phyloP scores from a whole-genome alignment of 2,888 invertebrate genomes.

The Ectobius pallidus region DNA sequence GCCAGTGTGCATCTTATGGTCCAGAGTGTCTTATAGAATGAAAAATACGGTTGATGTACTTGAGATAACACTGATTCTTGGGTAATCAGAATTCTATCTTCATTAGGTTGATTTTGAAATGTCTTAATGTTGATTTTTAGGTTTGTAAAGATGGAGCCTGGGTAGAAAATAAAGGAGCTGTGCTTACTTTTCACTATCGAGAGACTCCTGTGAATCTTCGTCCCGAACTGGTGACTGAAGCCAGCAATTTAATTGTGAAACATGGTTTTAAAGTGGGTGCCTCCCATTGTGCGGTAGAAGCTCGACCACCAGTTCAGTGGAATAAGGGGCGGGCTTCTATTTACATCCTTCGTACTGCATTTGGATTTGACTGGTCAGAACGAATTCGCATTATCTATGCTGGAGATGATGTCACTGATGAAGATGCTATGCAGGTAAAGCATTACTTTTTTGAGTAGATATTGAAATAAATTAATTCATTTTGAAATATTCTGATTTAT shows the following conservation, averaged over 20 bases:
- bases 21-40: no score
- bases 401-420: constrained; percentile 88
- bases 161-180: constrained; percentile 90
- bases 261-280: constrained; percentile 74
- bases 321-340: constrained; percentile 90
- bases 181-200: constrained; percentile 86
- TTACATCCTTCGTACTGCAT: constrained; percentile 87
- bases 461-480: no score
- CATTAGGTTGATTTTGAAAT: no score
- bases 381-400: constrained; percentile 88
- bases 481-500: no score
- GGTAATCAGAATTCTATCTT: no score
- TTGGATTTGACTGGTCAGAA: constrained; percentile 91
- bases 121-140: no score
- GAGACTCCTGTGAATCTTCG: constrained; percentile 77
- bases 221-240: constrained; percentile 71
- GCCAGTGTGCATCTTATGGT: no score
- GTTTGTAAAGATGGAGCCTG: constrained; percentile 87
- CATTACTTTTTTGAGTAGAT: no score
- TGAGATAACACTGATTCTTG: no score
- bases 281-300: constrained; percentile 88
- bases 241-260: constrained; percentile 69
- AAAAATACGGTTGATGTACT: no score
- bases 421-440: constrained; percentile 85
- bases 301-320: constrained; percentile 90